phyloP scores from a whole-genome alignment of 2,888 invertebrate genomes.

The Drosophila phalerata region DNA sequence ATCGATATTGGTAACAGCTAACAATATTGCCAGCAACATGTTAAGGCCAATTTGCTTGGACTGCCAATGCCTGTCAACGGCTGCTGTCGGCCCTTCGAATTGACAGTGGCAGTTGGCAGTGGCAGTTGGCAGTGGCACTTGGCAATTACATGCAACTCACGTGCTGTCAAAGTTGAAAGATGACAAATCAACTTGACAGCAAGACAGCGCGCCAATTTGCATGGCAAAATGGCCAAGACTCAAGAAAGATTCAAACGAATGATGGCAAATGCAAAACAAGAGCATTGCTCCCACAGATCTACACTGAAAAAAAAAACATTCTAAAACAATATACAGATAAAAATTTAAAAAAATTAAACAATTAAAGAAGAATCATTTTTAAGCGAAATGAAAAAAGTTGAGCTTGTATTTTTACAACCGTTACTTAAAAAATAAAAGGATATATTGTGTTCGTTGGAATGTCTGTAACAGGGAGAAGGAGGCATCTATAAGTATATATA shows the following conservation, averaged over 20 bases:
- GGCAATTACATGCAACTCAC: constrained; percentile 81
- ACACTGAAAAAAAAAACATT: too few relatives aligned
- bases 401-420: too few relatives aligned
- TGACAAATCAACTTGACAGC: constrained; percentile 79
- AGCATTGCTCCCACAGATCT: constrained; percentile 51
- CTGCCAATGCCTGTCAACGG: constrained; percentile 73
- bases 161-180: constrained; percentile 80
- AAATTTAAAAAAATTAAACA: too few relatives aligned
- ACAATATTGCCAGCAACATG: constrained; percentile 56
- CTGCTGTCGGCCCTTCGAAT: constrained; percentile 61
- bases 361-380: too few relatives aligned
- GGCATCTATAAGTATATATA: too few relatives aligned
- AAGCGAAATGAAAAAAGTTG: too few relatives aligned
- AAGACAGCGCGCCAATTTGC: constrained; percentile 71
- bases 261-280: constrained; percentile 62
- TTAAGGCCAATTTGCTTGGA: constrained; percentile 73
- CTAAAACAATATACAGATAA: too few relatives aligned
- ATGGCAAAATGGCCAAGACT: constrained; percentile 70
- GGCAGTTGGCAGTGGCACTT: constrained; percentile 31
- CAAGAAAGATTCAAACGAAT: constrained; percentile 59
- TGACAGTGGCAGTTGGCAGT: constrained; percentile 19
- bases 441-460: too few relatives aligned
- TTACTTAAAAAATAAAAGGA: too few relatives aligned
- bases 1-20: constrained; percentile 5
- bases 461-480: too few relatives aligned